Percentiles rank a stretch among this genome's conserved stretches.
Evolutionary conservation across 2,888 invertebrate genomes (phyloP).

Genomic region (Magallana nippona): DNA sequence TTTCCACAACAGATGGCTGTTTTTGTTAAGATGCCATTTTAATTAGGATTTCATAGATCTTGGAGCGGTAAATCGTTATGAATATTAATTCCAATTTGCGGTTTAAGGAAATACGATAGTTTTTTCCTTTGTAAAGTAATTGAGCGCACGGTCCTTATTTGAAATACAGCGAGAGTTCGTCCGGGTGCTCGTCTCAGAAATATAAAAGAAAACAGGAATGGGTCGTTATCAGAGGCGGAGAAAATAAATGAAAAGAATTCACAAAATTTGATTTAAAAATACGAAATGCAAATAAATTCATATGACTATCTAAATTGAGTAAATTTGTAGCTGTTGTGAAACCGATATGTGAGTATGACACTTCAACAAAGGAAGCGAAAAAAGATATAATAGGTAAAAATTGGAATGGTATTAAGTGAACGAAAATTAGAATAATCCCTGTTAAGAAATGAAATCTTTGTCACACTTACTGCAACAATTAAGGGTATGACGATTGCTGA

Average conservation of each 20-base stretch:
- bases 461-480: background rate
- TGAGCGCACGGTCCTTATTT: background rate
- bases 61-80: constrained; percentile 16
- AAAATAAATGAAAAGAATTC: constrained; percentile 27
- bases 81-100: constrained; percentile 30
- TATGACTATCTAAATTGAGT: constrained; percentile 33
- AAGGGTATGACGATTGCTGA: background rate
- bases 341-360: constrained; percentile 31
- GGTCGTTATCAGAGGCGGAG: constrained; percentile 19
- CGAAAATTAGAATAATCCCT: constrained; percentile 25
- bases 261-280: constrained; percentile 31
- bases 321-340: constrained; percentile 32
- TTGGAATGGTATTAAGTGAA: constrained; percentile 2
- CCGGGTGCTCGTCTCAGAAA: constrained; percentile 11
- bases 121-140: constrained; percentile 3
- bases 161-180: constrained; percentile 6
- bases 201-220: constrained; percentile 16
- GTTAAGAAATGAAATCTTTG: background rate
- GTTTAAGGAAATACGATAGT: constrained; percentile 19
- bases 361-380: constrained; percentile 28
- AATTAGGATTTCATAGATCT: constrained; percentile 32
- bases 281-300: constrained; percentile 35
- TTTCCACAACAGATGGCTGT: constrained; percentile 34
- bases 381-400: background rate
- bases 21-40: constrained; percentile 33